Evolutionary conservation across 2,888 invertebrate species (phyloP), one percentile per base, ranked within the genome.

Genomic region (Lepidochitona cinerea): DNA sequence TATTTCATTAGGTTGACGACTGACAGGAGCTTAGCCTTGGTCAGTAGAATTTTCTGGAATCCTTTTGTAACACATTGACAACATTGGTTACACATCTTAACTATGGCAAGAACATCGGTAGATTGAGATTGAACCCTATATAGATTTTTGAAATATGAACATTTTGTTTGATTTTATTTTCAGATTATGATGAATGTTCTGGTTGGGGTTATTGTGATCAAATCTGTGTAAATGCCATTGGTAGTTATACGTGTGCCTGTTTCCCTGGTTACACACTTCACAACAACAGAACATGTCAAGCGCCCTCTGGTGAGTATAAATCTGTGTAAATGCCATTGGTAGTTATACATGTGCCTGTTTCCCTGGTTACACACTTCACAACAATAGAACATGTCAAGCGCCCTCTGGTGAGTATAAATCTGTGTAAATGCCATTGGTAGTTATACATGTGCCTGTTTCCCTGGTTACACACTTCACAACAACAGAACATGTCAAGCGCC

Each of bases 351-450:
- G 98, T 90, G 93, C 94, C 23, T 98, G 98, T 89, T 94, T 94
- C 0, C 92, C 93, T 0, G 97, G 96, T 49, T 97, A 96, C 91
- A 91, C 92, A 3, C 91, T 95, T 70, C 90, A 91, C 53, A 92
- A 81, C 18, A 85, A 93, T 80, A 93, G 92, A 64, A 83, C 83
- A 0, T 91, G 91, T 76, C 82, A 79, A 64, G 87, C 89, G 4
- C 70, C 74, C n/a, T 82, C 84, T 66, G 85, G 90, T 90, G 80
- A 81, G 88, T 81, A 52, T 49, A 99, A 91, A 92, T 95, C 37
- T 99, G 99, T 90, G 93, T 94, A 75, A 98, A 99, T 90, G 94
- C 94, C 0, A 95, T 94, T 0, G 97, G 93, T 9, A 91, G 96
- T 12, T 98, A 95, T 91, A 92, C 91, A 53, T 98, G 98, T 90